Base-by-base conservation (phyloP, 1,140 invertebrate species). In the Limonius californicus region DNA sequence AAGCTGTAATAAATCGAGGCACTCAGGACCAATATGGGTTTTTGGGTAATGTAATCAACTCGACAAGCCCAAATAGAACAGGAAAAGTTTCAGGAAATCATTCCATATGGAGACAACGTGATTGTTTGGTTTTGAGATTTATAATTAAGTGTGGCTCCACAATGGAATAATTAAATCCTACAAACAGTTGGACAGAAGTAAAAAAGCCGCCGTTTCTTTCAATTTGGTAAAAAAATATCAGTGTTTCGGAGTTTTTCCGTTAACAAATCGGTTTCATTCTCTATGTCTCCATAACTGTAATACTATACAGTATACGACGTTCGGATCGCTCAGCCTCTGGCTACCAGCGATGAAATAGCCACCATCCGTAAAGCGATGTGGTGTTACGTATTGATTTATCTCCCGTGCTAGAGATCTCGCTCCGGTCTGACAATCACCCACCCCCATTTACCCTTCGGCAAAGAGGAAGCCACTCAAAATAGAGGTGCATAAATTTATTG, bases 341-440 rank as follows among this genome's bases (percentile, higher is more conserved):
- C 56, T 59, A 54, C 55, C 20, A 50, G n/a, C 59, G 54, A 64
- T 63, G 65, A 63, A 67, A 39, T 67, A 69, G 68, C 68, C 65
- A 67, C 59, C 62, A 69, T 67, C 62, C 54, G 61, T 64, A 60
- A 64, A 69, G 59, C 45, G 60, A 57, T 62, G 65, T 63, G 68
- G 59, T 62, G 65, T 67, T 65, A 27, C 8, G 67, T 69, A 69
- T 69, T 69, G 68, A 69, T 69, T 67, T 69, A 69, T 69, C 65
- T 69, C 58, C 55, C 62, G 68, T 67, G 63, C 58, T 57, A 54
- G 47, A 66, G 58, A 63, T 60, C 64, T 62, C 57, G 43, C 27
- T 57, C 14, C 16, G 15, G 50, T 59, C 42, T 57, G 54, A 60
- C 59, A 47, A 50, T 64, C 59, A 64, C 62, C 54, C 58, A 45